These are phyloP conservation scores for Cerceris rybyensis DNA, from an alignment of 2,888 invertebrate species.

Conservation along the genomic window DNA sequence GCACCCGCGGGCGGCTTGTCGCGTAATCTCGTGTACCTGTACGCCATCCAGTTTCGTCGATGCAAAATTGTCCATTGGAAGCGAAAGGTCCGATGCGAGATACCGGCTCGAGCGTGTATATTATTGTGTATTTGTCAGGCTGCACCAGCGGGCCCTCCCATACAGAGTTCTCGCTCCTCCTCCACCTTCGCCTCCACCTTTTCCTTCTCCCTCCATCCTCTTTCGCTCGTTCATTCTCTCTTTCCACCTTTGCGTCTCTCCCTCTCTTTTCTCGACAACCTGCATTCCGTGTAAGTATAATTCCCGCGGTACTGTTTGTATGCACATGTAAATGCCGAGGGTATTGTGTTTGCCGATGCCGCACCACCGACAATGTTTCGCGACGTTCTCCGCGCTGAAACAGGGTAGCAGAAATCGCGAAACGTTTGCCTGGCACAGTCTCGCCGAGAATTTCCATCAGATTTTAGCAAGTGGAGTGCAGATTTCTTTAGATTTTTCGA, in stretches of 20 bases:
- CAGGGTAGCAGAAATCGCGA: not conserved
- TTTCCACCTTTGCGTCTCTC: slow-evolving; percentile 9
- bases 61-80: slow-evolving; percentile 44
- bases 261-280: slow-evolving; percentile 35
- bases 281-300: slow-evolving; percentile 69
- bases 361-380: slow-evolving; percentile 43
- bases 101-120: slow-evolving; percentile 49
- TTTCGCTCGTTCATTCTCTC: slow-evolving; percentile 3
- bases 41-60: slow-evolving; percentile 54
- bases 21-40: slow-evolving; percentile 29
- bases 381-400: slow-evolving; percentile 17
- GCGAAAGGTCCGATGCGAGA: slow-evolving; percentile 51
- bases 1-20: slow-evolving; percentile 40
- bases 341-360: slow-evolving; percentile 76
- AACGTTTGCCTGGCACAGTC: not conserved
- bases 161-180: slow-evolving; percentile 49
- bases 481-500: no score
- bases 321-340: slow-evolving; percentile 75
- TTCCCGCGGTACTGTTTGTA: slow-evolving; percentile 74
- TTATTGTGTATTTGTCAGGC: slow-evolving; percentile 65
- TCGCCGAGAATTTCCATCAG: not conserved
- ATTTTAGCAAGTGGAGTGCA: not conserved
- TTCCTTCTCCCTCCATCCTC: slow-evolving; percentile 29
- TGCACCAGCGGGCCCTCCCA: slow-evolving; percentile 48
- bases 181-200: slow-evolving; percentile 45